phyloP scores from a whole-genome alignment of 2,113 vertebrate species.

The Phoenicopterus ruber region DNA sequence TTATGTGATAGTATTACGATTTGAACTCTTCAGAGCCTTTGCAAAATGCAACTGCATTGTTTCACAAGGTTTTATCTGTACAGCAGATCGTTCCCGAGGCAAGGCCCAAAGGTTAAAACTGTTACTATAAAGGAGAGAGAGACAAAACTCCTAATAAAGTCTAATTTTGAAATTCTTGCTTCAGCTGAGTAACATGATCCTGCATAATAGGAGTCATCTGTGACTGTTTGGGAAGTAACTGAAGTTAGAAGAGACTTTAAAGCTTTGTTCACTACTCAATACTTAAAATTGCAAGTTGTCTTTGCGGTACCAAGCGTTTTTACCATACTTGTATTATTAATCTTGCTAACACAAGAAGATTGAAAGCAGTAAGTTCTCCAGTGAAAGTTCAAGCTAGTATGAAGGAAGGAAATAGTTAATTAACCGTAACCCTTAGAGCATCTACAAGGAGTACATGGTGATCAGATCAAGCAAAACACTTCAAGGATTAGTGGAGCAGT shows the following conservation, averaged over 20 bases:
- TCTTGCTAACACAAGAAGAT: neutral
- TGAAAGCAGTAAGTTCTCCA: neutral
- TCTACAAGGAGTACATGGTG: neutral
- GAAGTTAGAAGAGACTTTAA: neutral
- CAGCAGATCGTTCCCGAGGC: neutral
- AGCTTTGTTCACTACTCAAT: neutral
- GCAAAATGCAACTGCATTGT: neutral
- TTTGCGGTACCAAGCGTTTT: neutral
- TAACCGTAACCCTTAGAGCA: neutral
- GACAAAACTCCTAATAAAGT: neutral
- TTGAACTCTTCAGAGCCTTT: neutral
- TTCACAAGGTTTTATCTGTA: neutral
- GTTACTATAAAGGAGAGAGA: neutral
- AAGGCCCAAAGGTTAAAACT: neutral
- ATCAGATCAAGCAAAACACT: neutral
- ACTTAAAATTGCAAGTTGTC: neutral
- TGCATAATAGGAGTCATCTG: neutral
- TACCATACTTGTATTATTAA: neutral
- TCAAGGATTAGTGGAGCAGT: neutral
- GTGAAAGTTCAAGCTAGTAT: neutral
- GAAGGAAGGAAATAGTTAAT: neutral
- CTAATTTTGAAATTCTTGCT: neutral
- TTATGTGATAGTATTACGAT: neutral
- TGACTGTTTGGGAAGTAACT: neutral
- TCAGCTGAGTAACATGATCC: neutral